These are phyloP conservation scores for Scaptomyza polygonia DNA, from an alignment of 2,888 invertebrate genomes.

Conservation along the genomic window DNA sequence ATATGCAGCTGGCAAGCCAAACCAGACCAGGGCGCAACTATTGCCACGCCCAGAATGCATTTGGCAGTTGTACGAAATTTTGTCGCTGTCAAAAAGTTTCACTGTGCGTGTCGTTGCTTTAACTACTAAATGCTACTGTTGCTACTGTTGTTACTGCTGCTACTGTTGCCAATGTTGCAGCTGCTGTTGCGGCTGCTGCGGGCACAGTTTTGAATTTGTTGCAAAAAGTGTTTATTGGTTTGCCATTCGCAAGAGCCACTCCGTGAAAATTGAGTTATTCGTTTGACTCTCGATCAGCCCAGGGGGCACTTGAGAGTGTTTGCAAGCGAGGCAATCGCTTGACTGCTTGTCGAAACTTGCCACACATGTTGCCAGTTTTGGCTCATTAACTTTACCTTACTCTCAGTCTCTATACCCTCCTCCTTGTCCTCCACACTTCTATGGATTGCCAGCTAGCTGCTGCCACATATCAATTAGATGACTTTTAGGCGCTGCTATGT, in stretches of 20 bases:
- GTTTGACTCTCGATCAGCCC: constrained; percentile 37
- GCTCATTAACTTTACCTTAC: constrained; percentile 71
- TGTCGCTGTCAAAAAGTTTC: constrained; percentile 77
- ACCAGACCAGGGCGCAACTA: constrained; percentile 16
- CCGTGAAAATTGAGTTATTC: constrained; percentile 77
- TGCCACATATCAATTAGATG: constrained; percentile 78
- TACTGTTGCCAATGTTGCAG: constrained; percentile 12
- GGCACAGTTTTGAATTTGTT: constrained; percentile 71
- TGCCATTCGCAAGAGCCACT: constrained; percentile 61
- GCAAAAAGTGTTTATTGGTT: constrained; percentile 79
- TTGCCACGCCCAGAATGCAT: constrained; percentile 48
- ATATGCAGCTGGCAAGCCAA: constrained; percentile 27
- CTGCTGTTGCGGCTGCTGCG: constrained; percentile 24
- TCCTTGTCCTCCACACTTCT: not conserved
- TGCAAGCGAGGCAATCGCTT: constrained; percentile 58
- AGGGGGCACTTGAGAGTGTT: constrained; percentile 30
- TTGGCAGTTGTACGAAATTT: constrained; percentile 73
- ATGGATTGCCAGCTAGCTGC: constrained; percentile 24
- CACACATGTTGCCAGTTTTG: constrained; percentile 71
- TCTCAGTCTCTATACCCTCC: constrained; percentile 3
- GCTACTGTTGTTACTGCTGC: constrained; percentile 13
- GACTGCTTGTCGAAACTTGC: constrained; percentile 67
- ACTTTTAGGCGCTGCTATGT: constrained; percentile 78
- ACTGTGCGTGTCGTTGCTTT: constrained; percentile 42
- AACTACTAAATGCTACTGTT: constrained; percentile 4